phyloP scores from a whole-genome alignment of 2,888 invertebrate species.

The Holacanthella duospinosa region DNA sequence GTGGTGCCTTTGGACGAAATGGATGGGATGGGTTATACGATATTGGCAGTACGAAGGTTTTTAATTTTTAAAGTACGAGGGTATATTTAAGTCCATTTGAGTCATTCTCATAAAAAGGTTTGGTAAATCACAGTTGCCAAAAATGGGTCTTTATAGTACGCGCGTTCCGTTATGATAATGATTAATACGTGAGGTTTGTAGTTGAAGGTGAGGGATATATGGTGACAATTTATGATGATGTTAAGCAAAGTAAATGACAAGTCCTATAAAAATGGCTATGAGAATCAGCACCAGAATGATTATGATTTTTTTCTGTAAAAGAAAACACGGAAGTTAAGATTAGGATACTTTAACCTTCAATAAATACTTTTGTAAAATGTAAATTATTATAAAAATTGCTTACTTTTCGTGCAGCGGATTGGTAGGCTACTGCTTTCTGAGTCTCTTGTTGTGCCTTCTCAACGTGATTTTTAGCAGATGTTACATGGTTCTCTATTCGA shows the following conservation, averaged over 20 bases:
- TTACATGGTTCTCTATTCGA: constrained; percentile 51
- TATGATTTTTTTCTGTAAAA: constrained; percentile 36
- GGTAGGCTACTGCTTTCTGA: constrained; percentile 50
- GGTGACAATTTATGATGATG: too few relatives aligned
- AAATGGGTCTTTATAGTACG: neutral
- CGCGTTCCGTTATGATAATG: too few relatives aligned
- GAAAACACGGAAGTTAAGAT: constrained; percentile 3
- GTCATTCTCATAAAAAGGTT: neutral
- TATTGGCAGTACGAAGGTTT: neutral
- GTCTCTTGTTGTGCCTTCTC: constrained; percentile 49
- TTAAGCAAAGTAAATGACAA: too few relatives aligned
- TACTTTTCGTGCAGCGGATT: constrained; percentile 48
- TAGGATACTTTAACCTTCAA: neutral
- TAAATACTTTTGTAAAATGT: constrained; percentile 10
- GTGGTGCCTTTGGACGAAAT: neutral
- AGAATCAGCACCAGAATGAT: constrained; percentile 31
- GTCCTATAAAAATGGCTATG: constrained; percentile 23
- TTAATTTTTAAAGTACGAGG: neutral
- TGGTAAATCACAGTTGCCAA: constrained; percentile 3
- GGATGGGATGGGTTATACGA: neutral
- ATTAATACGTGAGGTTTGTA: too few relatives aligned
- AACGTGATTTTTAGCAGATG: constrained; percentile 49
- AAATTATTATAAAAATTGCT: constrained; percentile 27
- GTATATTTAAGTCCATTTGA: neutral
- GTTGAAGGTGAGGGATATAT: neutral